Base-by-base conservation (phyloP, 1,140 invertebrate species). In the Holcopasites calliopsidis region DNA sequence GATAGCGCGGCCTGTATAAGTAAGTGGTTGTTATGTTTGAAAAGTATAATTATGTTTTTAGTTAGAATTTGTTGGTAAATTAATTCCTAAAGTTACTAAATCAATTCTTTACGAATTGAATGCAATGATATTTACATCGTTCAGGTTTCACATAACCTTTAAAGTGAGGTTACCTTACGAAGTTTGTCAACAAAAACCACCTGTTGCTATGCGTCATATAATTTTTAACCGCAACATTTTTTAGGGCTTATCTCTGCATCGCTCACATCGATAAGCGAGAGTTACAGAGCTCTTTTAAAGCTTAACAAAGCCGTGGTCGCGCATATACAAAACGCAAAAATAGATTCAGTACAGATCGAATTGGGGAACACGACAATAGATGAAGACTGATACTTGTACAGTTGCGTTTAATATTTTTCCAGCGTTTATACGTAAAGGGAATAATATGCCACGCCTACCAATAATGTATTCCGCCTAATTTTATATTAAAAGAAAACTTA, bases 1-100 rank as follows among this genome's bases (percentile, higher is more conserved):
- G 83, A 84, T 13, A 80, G 84, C n/a, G 47, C 74, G 7, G n/a
- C 38, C 13, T 77, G 66, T 47, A 26, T 84, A 35, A 42, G 85
- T 82, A 76, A 61, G 85, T 82, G 7, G 23, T 42, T 21, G 21
- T 33, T 74, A 21, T 55, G 49, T 26, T 55, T 58, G 18, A n/a
- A 21, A 70, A 7, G 35, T 33, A 21, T 35, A 5, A 7, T 47
- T 57, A n/a, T n/a, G n/a, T n/a, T n/a, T n/a, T n/a, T n/a, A n/a
- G n/a, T n/a, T n/a, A n/a, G n/a, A n/a, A n/a, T n/a, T n/a, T n/a
- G n/a, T n/a, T n/a, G n/a, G n/a, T n/a, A n/a, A n/a, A n/a, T n/a
- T n/a, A n/a, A n/a, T n/a, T n/a, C n/a, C n/a, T n/a, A n/a, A n/a
- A n/a, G n/a, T n/a, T n/a, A n/a, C n/a, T n/a, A n/a, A n/a, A n/a